These are phyloP conservation scores for Corynorhinus townsendii DNA, from an alignment of 2,113 vertebrate species.

Conservation along the genomic window DNA sequence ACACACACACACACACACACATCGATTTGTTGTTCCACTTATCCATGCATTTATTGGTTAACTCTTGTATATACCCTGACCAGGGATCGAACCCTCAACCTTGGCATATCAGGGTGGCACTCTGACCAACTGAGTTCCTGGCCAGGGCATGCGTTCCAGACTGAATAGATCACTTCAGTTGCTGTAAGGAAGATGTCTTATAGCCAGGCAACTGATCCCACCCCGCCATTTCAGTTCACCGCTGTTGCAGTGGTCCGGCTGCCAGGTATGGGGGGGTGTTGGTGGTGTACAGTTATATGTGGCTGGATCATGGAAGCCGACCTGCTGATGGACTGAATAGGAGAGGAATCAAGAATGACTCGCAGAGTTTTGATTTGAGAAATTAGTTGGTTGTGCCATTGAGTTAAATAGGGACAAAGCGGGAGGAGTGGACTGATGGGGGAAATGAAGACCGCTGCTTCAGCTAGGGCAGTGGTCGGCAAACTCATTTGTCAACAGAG, in stretches of 20 bases:
- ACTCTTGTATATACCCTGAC: background rate
- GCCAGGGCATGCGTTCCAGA: background rate
- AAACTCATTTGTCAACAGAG: no score
- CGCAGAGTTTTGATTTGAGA: background rate
- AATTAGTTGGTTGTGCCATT: background rate
- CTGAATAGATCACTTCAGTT: background rate
- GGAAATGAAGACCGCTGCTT: background rate
- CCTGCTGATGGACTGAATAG: background rate
- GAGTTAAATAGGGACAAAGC: background rate
- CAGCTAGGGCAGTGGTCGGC: no score
- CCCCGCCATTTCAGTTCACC: background rate
- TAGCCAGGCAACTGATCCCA: background rate
- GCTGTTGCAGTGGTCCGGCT: background rate
- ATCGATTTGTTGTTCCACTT: background rate
- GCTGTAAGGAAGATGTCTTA: background rate
- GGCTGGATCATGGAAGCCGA: background rate
- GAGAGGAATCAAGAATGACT: background rate
- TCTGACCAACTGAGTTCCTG: background rate
- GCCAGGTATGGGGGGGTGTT: background rate
- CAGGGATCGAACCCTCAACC: background rate
- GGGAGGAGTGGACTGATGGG: background rate
- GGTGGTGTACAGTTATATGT: background rate
- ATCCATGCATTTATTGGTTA: background rate
- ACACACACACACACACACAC: background rate
- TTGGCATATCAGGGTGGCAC: background rate